Base-by-base conservation (phyloP, 1,140 invertebrate species). In the Dendrolimus punctatus region DNA sequence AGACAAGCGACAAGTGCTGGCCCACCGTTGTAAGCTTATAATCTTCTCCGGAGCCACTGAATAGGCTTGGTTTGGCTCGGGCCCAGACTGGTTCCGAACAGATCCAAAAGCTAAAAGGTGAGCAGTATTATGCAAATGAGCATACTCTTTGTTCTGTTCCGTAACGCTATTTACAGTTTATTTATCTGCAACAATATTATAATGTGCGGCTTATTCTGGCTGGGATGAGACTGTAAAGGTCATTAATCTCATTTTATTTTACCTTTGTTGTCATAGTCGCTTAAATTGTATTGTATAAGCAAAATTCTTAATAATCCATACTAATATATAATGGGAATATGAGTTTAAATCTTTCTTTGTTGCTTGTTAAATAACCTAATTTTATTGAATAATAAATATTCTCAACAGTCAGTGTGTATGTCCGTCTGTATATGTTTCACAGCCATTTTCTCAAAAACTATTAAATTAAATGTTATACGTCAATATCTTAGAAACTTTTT, bases 121-220 rank as follows among this genome's bases (percentile, higher is more conserved):
- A 68, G 73, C 73, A 72, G 64, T 56, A 72, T 80, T 80, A 80
- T 80, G 77, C 69, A 80, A 80, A 80, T 80, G 53, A 66, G 54
- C 64, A 53, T 67, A 74, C 78, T 75, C 76, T 77, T 78, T 80
- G 73, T 76, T 77, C 68, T 64, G 65, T 67, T 53, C 62, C 53
- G 58, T 76, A 71, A 72, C 56, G 63, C 70, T 75, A 65, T 70
- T 76, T 75, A 70, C 67, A 66, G 73, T 77, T 74, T 76, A 76
- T 77, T 73, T 78, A 78, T 72, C 73, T 70, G 64, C 60, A 53
- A 66, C 67, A 65, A 63, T 63, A 68, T 68, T 23, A 23, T 23
- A 76, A 76, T 70, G 61, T 58, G 49, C 51, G 52, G 65, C 59
- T 58, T 62, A 67, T 65, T 61, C 58, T 59, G 61, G 60, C 55